Percentiles rank a stretch among this genome's conserved stretches.
Evolutionary conservation across 2,888 invertebrate species (phyloP).

Genomic region (Dasysyrphus tricinctus): DNA sequence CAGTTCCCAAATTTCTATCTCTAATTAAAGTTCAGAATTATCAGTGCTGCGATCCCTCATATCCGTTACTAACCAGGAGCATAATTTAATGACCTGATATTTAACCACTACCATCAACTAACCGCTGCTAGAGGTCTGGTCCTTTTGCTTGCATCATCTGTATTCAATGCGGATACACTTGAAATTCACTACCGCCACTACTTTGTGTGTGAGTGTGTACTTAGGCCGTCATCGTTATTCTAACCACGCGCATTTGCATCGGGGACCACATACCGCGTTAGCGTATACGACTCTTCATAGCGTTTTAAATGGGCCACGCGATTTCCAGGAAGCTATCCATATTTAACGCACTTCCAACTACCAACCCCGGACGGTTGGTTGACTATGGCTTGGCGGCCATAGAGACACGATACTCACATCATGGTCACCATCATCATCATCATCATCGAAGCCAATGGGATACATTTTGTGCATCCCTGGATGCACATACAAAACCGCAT

Average conservation of each 20-base stretch:
- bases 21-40: constrained; percentile 57
- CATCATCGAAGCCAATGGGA: constrained; percentile 52
- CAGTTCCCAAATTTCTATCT: not conserved
- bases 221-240: constrained; percentile 56
- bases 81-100: constrained; percentile 70
- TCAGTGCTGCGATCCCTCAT: constrained; percentile 52
- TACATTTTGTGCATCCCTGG: constrained; percentile 52
- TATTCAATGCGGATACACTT: constrained; percentile 28
- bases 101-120: constrained; percentile 60
- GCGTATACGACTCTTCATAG: constrained; percentile 49
- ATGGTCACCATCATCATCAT: constrained; percentile 49
- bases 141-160: constrained; percentile 53
- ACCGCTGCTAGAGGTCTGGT: constrained; percentile 47
- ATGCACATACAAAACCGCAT: constrained; percentile 51
- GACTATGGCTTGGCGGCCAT: constrained; percentile 24
- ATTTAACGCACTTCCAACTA: constrained; percentile 66
- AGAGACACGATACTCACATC: constrained; percentile 47
- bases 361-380: not conserved
- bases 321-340: constrained; percentile 70
- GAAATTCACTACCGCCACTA: constrained; percentile 51
- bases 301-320: constrained; percentile 63
- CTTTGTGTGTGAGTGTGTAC: not conserved
- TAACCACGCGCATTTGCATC: constrained; percentile 73
- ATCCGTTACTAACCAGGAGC: constrained; percentile 63
- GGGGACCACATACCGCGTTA: constrained; percentile 63